A percentile compares a stretch with the other conserved stretches of the same genome.
Evolutionary conservation across 2,888 invertebrate species (phyloP).

Genomic region (Apocheima hispidaria): DNA sequence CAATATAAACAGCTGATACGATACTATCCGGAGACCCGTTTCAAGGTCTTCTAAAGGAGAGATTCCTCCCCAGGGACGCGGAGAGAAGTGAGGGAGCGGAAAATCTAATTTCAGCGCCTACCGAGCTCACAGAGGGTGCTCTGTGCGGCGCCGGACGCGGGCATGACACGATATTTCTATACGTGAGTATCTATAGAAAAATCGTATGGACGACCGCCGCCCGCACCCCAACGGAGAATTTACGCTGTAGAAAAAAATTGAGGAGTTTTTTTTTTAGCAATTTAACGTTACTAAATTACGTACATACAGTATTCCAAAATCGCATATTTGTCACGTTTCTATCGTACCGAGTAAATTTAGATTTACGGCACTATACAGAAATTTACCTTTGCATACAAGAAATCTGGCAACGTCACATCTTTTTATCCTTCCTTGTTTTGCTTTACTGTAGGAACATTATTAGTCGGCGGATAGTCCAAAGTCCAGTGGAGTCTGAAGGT

Average conservation of each 20-base stretch:
- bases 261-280: constrained; percentile 6
- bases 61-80: constrained; percentile 41
- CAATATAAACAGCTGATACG: constrained; percentile 76
- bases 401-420: constrained; percentile 25
- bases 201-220: constrained; percentile 5
- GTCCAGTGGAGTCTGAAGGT: not conserved
- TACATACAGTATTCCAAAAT: not conserved
- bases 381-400: constrained; percentile 14
- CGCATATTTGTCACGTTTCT: not conserved
- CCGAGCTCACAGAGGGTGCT: too few relatives aligned
- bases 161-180: constrained; percentile 28
- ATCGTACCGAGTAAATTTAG: not conserved
- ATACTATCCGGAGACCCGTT: constrained; percentile 51
- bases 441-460: too few relatives aligned
- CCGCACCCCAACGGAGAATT: not conserved
- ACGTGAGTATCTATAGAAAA: constrained; percentile 3
- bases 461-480: not conserved
- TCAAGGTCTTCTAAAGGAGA: constrained; percentile 70
- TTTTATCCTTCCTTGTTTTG: too few relatives aligned
- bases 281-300: not conserved
- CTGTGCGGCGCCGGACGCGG: constrained; percentile 32
- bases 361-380: not conserved
- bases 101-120: constrained; percentile 55
- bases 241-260: constrained; percentile 6
- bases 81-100: constrained; percentile 42